phyloP scores from a whole-genome alignment of 2,113 vertebrate genomes.

The Ciconia boyciana region DNA sequence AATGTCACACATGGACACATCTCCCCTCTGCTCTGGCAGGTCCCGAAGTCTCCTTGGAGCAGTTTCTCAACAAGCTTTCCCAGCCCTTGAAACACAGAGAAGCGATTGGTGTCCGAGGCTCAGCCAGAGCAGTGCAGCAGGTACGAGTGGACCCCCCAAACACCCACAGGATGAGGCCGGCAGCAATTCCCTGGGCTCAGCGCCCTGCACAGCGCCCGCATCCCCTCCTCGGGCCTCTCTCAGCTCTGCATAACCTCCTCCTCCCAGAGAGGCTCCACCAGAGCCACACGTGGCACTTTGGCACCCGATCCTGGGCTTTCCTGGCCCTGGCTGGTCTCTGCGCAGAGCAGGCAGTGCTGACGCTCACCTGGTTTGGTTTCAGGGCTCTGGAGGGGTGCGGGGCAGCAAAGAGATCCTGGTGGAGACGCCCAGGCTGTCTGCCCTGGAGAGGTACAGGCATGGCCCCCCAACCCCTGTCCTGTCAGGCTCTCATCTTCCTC shows the following conservation, averaged over 20 bases:
- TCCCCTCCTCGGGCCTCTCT: neutral
- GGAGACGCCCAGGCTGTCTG: slow-evolving; percentile 71
- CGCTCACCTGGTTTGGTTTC: neutral
- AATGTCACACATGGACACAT: accelerated
- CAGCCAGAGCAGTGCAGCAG: slow-evolving; percentile 70
- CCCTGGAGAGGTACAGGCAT: slow-evolving; percentile 64
- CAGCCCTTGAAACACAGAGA: slow-evolving; percentile 70
- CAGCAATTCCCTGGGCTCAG: neutral
- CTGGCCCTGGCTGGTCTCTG: neutral
- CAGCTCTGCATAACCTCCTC: neutral
- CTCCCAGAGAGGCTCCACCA: neutral
- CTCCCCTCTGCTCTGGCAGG: slow-evolving; percentile 32
- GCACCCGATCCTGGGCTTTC: neutral
- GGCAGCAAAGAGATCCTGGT: slow-evolving; percentile 66
- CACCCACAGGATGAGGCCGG: neutral
- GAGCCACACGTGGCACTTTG: neutral
- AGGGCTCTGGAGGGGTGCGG: slow-evolving; percentile 68
- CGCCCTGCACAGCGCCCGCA: neutral
- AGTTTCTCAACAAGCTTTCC: slow-evolving; percentile 73
- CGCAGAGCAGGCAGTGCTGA: neutral
- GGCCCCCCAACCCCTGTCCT: neutral
- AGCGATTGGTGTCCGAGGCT: slow-evolving; percentile 66
- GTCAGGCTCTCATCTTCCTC: neutral
- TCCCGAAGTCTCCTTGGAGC: slow-evolving; percentile 63
- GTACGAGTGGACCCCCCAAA: slow-evolving; percentile 47